phyloP scores from a whole-genome alignment of 2,113 vertebrate species.

The Crypturellus undulatus region DNA sequence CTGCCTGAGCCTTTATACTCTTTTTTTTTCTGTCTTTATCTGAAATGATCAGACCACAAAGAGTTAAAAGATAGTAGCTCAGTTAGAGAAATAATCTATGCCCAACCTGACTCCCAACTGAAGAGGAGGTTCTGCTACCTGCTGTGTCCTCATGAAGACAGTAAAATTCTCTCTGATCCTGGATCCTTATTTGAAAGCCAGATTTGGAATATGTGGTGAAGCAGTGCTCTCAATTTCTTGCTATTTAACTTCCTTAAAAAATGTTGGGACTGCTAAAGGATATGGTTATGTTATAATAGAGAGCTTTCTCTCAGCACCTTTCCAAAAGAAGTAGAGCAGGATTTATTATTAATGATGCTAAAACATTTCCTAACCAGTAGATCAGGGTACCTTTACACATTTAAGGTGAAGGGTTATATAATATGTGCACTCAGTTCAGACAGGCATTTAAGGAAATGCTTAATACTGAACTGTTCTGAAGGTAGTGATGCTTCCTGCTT shows the following conservation, averaged over 20 bases:
- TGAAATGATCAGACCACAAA: background rate
- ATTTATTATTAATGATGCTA: background rate
- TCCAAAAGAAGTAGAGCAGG: background rate
- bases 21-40: background rate
- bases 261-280: background rate
- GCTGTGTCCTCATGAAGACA: background rate
- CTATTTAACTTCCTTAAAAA: background rate
- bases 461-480: background rate
- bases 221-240: background rate
- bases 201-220: background rate
- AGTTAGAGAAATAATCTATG: background rate
- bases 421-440: background rate
- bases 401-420: background rate
- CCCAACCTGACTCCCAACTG: background rate
- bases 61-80: background rate
- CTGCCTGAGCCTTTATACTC: background rate
- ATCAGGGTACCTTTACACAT: background rate
- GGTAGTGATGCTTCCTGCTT: background rate
- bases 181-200: background rate
- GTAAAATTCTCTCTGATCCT: background rate
- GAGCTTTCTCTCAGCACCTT: background rate
- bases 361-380: background rate
- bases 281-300: background rate
- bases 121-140: background rate
- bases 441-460: background rate